Evolutionary conservation across 2,797 vertebrate species (phyloP).

Genomic region (Alca torda): DNA sequence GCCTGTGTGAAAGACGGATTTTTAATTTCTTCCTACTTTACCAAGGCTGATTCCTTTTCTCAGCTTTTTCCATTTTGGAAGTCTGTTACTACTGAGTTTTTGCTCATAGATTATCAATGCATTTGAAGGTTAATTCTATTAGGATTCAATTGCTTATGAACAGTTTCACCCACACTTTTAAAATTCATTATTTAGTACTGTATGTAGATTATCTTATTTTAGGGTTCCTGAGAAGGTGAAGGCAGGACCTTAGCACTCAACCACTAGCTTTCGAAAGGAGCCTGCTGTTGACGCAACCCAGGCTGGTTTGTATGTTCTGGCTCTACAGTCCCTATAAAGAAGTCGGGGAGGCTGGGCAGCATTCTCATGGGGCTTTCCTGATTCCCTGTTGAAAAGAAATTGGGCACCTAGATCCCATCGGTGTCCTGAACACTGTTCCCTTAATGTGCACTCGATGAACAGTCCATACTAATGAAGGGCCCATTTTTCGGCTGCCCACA

Average conservation of each 20-base stretch:
- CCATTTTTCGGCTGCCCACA: neutral
- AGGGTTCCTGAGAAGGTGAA: neutral
- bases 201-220: neutral
- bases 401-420: neutral
- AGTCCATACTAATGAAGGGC: accelerated
- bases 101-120: neutral
- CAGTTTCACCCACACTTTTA: neutral
- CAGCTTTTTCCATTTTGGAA: neutral
- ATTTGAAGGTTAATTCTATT: neutral
- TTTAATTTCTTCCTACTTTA: neutral
- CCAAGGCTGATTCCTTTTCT: neutral
- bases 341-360: neutral
- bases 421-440: neutral
- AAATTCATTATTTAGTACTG: neutral
- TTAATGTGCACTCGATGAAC: accelerated
- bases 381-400: neutral
- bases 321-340: neutral
- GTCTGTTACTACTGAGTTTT: neutral
- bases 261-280: neutral
- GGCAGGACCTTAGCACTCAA: neutral
- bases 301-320: neutral
- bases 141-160: neutral
- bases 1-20: neutral
- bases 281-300: neutral
- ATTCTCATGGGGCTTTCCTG: neutral